These are phyloP conservation scores for Aramus guarauna DNA, from an alignment of 2,113 vertebrate genomes.

Conservation along the genomic window DNA sequence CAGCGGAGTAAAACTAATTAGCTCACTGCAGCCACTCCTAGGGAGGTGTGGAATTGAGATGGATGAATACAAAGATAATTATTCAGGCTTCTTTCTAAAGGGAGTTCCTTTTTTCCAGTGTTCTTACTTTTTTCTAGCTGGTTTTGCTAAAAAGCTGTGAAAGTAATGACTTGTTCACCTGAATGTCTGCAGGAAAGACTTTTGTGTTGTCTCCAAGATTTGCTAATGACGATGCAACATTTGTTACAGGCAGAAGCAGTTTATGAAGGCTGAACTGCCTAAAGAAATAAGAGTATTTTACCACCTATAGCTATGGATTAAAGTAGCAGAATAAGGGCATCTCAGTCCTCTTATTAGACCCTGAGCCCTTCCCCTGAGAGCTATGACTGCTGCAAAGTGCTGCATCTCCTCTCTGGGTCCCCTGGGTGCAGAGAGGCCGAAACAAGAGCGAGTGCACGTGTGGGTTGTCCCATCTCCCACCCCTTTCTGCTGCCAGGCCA, in stretches of 20 bases:
- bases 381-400: neutral
- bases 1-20: constrained; percentile 38
- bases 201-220: neutral
- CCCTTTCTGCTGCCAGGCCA: neutral
- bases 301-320: neutral
- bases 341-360: neutral
- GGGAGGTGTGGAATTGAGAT: constrained; percentile 33
- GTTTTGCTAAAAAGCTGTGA: neutral
- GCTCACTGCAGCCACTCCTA: neutral
- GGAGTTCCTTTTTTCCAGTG: neutral
- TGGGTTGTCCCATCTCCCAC: neutral
- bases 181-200: neutral
- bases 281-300: neutral
- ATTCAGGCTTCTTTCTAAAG: constrained; percentile 15
- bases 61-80: constrained; percentile 30
- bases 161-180: neutral
- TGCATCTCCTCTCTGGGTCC: neutral
- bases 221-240: neutral
- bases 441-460: accelerated
- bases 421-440: neutral
- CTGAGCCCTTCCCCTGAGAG: neutral
- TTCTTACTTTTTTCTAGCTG: neutral
- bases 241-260: neutral
- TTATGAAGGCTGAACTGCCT: neutral
- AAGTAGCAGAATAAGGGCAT: neutral